Percentiles rank a stretch among this genome's conserved stretches.
phyloP scores from a whole-genome alignment of 2,113 vertebrate genomes.

The Raja brachyura region DNA sequence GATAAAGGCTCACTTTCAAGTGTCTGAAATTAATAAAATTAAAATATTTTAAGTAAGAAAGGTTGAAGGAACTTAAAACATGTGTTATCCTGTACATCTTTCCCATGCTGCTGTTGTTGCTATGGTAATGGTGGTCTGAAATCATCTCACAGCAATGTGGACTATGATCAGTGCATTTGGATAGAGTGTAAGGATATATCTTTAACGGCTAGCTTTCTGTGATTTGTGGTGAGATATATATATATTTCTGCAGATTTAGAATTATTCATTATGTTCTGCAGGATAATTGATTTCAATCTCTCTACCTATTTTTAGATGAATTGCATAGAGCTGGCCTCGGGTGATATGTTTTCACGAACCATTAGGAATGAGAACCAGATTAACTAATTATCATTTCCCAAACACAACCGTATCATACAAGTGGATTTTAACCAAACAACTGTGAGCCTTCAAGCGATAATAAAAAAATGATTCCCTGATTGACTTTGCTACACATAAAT shows the following conservation, averaged over 20 bases:
- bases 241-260: neutral
- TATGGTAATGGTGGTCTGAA: neutral
- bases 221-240: neutral
- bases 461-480: neutral
- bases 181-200: neutral
- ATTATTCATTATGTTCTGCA: neutral
- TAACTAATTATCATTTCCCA: neutral
- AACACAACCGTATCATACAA: neutral
- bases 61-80: neutral
- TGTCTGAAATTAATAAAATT: neutral
- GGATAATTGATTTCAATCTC: neutral
- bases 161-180: neutral
- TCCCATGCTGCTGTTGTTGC: neutral
- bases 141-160: neutral
- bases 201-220: neutral
- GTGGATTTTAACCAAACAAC: neutral
- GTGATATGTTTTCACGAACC: neutral
- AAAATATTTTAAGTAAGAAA: neutral
- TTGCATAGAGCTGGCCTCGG: neutral
- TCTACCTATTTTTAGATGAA: neutral
- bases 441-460: neutral
- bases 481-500: neutral
- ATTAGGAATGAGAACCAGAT: neutral
- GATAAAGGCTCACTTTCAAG: neutral
- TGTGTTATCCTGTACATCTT: neutral